Percentiles rank a stretch among this genome's conserved stretches.
Evolutionary conservation across 2,113 vertebrate species (phyloP).

Genomic region (Eclectus roratus): DNA sequence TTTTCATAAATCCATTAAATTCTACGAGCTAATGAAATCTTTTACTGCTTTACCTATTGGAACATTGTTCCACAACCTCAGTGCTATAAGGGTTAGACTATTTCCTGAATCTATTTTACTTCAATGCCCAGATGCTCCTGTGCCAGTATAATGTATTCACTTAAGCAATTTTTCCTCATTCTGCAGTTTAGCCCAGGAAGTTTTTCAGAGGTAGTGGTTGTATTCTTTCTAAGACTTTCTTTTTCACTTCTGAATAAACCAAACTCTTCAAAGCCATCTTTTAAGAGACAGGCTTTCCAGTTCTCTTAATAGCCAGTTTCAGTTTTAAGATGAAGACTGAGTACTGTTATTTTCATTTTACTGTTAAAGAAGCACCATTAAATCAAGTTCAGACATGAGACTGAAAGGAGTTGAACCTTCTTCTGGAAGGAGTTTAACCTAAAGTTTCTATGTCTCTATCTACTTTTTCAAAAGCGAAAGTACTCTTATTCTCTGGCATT

Average conservation of each 20-base stretch:
- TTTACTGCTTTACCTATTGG: not conserved
- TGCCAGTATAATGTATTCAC: not conserved
- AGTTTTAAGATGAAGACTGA: not conserved
- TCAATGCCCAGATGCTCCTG: not conserved
- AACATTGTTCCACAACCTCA: not conserved
- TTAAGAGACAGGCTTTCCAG: not conserved
- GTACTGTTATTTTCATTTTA: not conserved
- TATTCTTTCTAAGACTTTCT: not conserved
- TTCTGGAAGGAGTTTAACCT: not conserved
- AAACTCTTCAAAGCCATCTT: not conserved
- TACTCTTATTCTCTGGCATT: not conserved
- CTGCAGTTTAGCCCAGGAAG: not conserved
- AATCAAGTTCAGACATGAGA: not conserved
- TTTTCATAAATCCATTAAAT: not conserved
- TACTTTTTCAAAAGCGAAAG: not conserved
- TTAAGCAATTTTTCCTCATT: not conserved
- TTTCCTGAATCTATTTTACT: not conserved
- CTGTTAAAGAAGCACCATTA: not conserved
- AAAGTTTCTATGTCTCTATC: not conserved
- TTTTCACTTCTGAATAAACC: not conserved
- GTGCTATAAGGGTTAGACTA: not conserved
- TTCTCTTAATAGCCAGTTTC: not conserved
- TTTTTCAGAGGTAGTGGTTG: not conserved
- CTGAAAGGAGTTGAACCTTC: not conserved
- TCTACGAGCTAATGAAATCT: not conserved